These are phyloP conservation scores for Nannobrachium achirus DNA, from an alignment of 2,113 vertebrate genomes.

Conservation along the genomic window DNA sequence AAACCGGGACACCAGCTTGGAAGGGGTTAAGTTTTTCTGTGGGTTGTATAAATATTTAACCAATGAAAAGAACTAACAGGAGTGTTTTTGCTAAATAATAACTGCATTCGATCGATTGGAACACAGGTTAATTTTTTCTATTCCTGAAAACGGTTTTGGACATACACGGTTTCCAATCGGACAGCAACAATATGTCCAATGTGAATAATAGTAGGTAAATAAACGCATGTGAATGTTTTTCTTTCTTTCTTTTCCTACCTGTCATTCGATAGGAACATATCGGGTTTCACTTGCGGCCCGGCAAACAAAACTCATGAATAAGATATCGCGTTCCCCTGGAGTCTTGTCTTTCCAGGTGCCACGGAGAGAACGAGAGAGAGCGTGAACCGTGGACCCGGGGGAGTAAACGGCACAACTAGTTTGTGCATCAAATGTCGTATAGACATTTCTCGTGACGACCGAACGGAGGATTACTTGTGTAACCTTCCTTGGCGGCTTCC, in stretches of 20 bases:
- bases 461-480: conserved; percentile 16
- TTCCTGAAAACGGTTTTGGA: too few species aligned
- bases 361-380: conserved; percentile 25
- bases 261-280: conserved; percentile 70
- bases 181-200: conserved; percentile 11
- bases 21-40: too few species aligned
- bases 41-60: too few species aligned
- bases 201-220: conserved; percentile 21
- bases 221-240: conserved; percentile 30
- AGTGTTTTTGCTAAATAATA: too few species aligned
- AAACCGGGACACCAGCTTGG: too few species aligned
- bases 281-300: conserved; percentile 58
- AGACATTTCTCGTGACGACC: conserved; percentile 3
- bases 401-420: background rate
- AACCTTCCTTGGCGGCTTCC: background rate
- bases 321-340: conserved; percentile 68
- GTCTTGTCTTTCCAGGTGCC: conserved; percentile 59
- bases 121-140: too few species aligned
- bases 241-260: conserved; percentile 43
- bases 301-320: conserved; percentile 73
- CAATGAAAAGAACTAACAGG: too few species aligned
- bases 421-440: conserved; percentile 1
- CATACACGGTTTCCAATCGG: too few species aligned
- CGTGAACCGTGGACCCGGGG: conserved; percentile 24
- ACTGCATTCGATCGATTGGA: too few species aligned